These are phyloP conservation scores for Arrhamphus sclerolepis DNA, from an alignment of 2,797 vertebrate species.

Conservation along the genomic window DNA sequence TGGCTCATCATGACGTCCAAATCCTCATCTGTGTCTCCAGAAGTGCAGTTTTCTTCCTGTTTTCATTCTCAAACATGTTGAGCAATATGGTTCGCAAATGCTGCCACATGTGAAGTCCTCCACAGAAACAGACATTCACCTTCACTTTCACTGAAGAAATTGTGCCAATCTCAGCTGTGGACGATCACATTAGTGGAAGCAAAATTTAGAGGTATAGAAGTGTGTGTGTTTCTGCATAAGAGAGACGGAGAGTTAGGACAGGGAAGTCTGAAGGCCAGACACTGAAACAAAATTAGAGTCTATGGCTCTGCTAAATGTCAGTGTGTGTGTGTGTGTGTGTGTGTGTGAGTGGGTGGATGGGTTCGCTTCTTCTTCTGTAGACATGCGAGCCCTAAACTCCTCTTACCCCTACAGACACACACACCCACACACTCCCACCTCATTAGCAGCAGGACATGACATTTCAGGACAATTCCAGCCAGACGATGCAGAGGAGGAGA, in stretches of 20 bases:
- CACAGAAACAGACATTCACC: too few species aligned
- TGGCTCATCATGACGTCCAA: too few species aligned
- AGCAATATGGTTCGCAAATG: too few species aligned
- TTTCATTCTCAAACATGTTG: too few species aligned
- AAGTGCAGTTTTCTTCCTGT: too few species aligned
- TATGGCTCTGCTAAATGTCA: slow-evolving; percentile 76
- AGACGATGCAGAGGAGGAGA: slow-evolving; percentile 47
- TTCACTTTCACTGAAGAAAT: too few species aligned
- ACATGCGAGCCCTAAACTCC: slow-evolving; percentile 50
- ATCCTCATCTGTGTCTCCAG: too few species aligned
- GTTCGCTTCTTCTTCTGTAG: slow-evolving; percentile 20
- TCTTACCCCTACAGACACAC: slow-evolving; percentile 37
- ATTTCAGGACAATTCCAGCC: slow-evolving; percentile 86
- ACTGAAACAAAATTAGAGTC: slow-evolving; percentile 65
- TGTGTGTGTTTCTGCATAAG: slow-evolving; percentile 4
- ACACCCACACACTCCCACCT: slow-evolving; percentile 75
- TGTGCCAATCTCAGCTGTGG: too few species aligned
- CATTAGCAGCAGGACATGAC: slow-evolving; percentile 89
- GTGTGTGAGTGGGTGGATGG: slow-evolving; percentile 20
- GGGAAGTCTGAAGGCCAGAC: slow-evolving; percentile 60
- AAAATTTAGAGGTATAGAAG: neutral
- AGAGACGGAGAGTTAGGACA: slow-evolving; percentile 8
- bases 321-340: slow-evolving; percentile 37
- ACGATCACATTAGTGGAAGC: neutral
- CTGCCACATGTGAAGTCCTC: too few species aligned